Base-by-base conservation (phyloP, 2,113 vertebrate species). In the Laterallus jamaicensis region DNA sequence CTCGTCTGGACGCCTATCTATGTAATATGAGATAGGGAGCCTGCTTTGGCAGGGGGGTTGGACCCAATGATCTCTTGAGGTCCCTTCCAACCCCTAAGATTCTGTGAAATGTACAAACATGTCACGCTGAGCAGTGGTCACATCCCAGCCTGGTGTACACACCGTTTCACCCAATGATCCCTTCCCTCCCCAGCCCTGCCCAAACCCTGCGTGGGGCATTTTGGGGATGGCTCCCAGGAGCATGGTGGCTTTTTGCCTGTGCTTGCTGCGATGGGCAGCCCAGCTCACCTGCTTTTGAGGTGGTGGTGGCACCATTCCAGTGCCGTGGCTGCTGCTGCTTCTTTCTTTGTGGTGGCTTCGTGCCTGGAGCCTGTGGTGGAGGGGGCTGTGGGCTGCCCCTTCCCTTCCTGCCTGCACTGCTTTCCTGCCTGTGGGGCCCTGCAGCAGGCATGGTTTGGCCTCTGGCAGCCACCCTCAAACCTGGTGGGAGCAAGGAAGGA, bases 381-480 rank as follows among this genome's bases (percentile, higher is more conserved):
- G 58, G 3, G 0, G 56, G 20, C 14, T 18, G 6, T 0, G 10
- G 35, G 11, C 58, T 70, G 26, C 56, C 54, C 55, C 62, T 78
- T 2, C 2, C 12, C n/a, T 8, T 44, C 75, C 82, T 52, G 63
- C 42, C 50, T 1, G 0, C 0, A 0, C 25, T 0, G 3, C 52
- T 26, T 16, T 59, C 35, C 68, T 25, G 54, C 42, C 76, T 8
- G 0, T 0, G 1, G 44, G n/a, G 10, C 10, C 10, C 68, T n/a
- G 59, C 32, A 6, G 28, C 25, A 14, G 14, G 40, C 24, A 12
- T 42, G 29, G 47, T 39, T 4, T 12, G 82, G 69, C 50, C 37
- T 5, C 52, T 11, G 8, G 8, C 1, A 1, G 80, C n/a, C 0
- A 2, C 14, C 31, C 16, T 15, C 1, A 0, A 49, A 21, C 77